phyloP scores from a whole-genome alignment of 2,888 invertebrate genomes.

The Brachynemurus nebulosus region DNA sequence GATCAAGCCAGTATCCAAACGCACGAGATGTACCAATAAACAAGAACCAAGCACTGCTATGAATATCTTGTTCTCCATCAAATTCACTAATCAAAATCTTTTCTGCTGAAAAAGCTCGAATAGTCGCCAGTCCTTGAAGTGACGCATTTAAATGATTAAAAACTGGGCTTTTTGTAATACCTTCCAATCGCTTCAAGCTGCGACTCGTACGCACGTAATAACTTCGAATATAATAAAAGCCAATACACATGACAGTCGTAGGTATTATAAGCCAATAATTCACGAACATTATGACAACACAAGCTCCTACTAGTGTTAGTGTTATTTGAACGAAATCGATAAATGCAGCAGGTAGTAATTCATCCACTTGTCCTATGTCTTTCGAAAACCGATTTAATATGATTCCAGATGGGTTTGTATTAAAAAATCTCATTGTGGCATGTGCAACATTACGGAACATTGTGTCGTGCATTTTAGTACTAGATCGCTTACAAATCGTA shows the following conservation, averaged over 20 bases:
- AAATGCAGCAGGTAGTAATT: conserved; percentile 34
- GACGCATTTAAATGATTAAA: conserved; percentile 59
- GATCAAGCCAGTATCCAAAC: conserved; percentile 59
- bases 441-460: conserved; percentile 56
- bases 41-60: conserved; percentile 59
- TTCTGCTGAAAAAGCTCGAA: conserved; percentile 51
- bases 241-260: conserved; percentile 44
- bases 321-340: conserved; percentile 41
- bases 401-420: conserved; percentile 54
- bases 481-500: conserved; percentile 46
- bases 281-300: conserved; percentile 55
- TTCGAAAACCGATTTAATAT: conserved; percentile 59
- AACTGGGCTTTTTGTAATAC: conserved; percentile 58
- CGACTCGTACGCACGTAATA: conserved; percentile 61
- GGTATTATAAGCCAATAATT: conserved; percentile 54
- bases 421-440: conserved; percentile 61
- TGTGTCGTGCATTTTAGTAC: conserved; percentile 48
- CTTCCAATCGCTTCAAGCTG: conserved; percentile 58
- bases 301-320: conserved; percentile 60
- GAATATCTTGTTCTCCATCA: conserved; percentile 41
- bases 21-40: conserved; percentile 54
- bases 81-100: conserved; percentile 41
- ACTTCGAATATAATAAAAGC: conserved; percentile 48
- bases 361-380: conserved; percentile 46
- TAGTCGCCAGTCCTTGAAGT: conserved; percentile 49